A percentile compares a stretch with the other conserved stretches of the same genome.
These are phyloP conservation scores for Salpingus planirostris DNA, from an alignment of 2,888 invertebrate genomes.

Conservation along the genomic window DNA sequence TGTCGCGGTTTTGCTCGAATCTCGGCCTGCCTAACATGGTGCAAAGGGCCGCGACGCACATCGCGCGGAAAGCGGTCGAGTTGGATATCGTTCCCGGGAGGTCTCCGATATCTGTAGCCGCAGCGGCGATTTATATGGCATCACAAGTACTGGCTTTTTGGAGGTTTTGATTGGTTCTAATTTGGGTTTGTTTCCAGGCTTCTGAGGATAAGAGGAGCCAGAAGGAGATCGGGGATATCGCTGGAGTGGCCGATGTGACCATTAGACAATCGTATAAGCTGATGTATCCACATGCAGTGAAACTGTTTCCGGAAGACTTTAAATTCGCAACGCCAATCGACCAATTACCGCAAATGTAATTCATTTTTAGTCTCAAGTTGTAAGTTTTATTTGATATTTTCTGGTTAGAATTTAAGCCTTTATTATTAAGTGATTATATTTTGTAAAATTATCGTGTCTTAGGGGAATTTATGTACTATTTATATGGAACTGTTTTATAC, in stretches of 20 bases:
- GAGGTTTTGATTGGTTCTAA: neutral
- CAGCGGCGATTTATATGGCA: conserved; percentile 99
- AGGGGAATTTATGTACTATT: conserved; percentile 6
- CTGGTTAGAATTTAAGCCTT: no score
- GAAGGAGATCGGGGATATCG: conserved; percentile 97
- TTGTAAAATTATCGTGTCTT: conserved; percentile 3
- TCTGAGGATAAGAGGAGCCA: conserved; percentile 90
- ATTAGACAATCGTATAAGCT: conserved; percentile 95
- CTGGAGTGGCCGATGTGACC: conserved; percentile 97
- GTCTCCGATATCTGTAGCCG: conserved; percentile 97
- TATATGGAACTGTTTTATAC: no score
- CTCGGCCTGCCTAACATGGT: conserved; percentile 82
- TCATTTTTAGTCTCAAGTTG: no score
- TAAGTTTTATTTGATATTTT: no score
- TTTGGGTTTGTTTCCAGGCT: conserved; percentile 50
- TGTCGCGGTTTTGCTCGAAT: conserved; percentile 98
- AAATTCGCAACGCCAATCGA: conserved; percentile 92
- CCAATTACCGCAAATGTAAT: conserved; percentile 77
- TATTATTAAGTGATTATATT: conserved; percentile 1
- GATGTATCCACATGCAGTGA: conserved; percentile 89
- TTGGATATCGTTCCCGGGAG: conserved; percentile 95
- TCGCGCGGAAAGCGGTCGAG: conserved; percentile 93
- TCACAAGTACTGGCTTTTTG: conserved; percentile 53
- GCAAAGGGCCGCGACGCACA: conserved; percentile 90
- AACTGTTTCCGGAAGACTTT: conserved; percentile 94